These are phyloP conservation scores for Phocoena sinus DNA, from an alignment of 2,113 vertebrate species.

Conservation along the genomic window DNA sequence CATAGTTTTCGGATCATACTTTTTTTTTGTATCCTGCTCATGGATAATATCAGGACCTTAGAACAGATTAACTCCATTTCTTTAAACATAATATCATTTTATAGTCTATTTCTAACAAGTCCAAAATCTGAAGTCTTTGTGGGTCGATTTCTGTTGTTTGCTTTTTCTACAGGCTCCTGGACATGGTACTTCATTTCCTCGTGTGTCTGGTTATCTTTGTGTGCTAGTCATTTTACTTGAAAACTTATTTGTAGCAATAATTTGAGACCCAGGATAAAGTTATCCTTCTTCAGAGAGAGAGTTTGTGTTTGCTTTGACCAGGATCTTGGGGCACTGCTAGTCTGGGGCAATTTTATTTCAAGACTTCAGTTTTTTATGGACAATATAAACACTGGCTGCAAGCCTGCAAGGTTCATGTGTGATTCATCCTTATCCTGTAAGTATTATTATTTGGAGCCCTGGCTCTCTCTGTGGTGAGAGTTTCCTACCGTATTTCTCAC, in stretches of 20 bases:
- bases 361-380: background rate
- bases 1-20: background rate
- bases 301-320: background rate
- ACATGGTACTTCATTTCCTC: background rate
- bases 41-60: background rate
- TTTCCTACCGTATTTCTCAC: background rate
- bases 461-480: background rate
- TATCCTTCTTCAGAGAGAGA: background rate
- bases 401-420: background rate
- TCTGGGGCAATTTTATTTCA: background rate
- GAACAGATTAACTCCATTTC: background rate
- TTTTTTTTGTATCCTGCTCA: background rate
- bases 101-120: background rate
- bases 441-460: background rate
- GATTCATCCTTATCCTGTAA: background rate
- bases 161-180: background rate
- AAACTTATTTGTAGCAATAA: background rate
- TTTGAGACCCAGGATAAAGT: background rate
- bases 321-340: background rate
- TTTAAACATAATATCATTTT: background rate
- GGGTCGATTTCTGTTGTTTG: background rate
- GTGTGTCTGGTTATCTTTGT: background rate
- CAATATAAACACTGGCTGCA: background rate
- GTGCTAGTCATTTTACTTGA: background rate
- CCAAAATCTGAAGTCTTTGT: background rate